These are phyloP conservation scores for Zoanthus sansibaricus DNA, from an alignment of 92 coral and sea anemone species.

Conservation along the genomic window DNA sequence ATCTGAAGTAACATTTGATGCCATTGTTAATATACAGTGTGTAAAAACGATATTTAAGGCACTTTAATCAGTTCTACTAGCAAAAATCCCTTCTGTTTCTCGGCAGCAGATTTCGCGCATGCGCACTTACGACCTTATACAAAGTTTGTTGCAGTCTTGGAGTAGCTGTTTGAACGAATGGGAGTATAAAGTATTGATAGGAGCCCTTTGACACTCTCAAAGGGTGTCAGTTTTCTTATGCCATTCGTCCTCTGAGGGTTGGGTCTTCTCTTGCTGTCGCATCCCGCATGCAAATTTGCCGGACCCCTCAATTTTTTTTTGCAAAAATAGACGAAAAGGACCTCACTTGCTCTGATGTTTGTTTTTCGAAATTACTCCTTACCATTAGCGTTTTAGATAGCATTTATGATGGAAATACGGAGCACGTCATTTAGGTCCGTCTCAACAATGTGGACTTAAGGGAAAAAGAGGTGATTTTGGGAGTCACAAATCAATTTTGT, in stretches of 20 bases:
- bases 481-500: conserved; percentile 40
- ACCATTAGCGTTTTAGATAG: conserved; percentile 46
- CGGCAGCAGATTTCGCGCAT: conserved; percentile 71
- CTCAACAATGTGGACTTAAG: conserved; percentile 1
- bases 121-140: conserved; percentile 67
- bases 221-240: conserved; percentile 5
- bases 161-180: conserved; percentile 18
- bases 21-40: conserved; percentile 51
- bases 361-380: conserved; percentile 19
- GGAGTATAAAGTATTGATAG: conserved; percentile 44
- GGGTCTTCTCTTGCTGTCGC: background rate
- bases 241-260: background rate
- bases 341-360: conserved; percentile 35
- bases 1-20: conserved; percentile 56
- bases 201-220: conserved; percentile 12
- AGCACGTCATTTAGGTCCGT: conserved; percentile 5
- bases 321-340: conserved; percentile 89
- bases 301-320: conserved; percentile 41
- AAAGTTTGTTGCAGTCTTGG: conserved; percentile 7
- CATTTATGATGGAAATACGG: conserved; percentile 56
- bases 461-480: conserved; percentile 14
- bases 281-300: conserved; percentile 61
- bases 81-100: conserved; percentile 35
- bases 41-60: conserved; percentile 58
- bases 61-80: conserved; percentile 24